Evolutionary conservation across 2,113 vertebrate genomes (phyloP).

Genomic region (Lipotes vexillifer): DNA sequence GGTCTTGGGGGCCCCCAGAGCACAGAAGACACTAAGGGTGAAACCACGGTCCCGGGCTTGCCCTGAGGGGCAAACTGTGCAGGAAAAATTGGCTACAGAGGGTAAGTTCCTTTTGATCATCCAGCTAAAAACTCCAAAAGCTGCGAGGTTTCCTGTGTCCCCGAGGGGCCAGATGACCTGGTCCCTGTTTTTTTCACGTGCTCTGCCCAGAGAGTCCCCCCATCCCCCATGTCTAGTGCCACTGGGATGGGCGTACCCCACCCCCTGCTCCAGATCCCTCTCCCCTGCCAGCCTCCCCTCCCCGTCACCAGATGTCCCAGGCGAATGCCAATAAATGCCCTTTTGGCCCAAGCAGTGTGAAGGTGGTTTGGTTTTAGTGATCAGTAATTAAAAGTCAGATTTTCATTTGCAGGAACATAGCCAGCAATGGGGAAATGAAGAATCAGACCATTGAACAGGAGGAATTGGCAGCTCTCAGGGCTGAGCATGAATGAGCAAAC

Average conservation of each 20-base stretch:
- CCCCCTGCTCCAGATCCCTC: too few species aligned
- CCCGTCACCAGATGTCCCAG: background rate
- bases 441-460: background rate
- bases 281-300: background rate
- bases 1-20: background rate
- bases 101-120: background rate
- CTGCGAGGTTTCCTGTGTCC: background rate
- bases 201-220: background rate
- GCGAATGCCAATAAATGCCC: background rate
- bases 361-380: background rate
- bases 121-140: background rate
- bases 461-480: background rate
- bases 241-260: background rate
- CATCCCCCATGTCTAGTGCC: background rate
- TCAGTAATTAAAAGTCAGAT: background rate
- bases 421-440: background rate
- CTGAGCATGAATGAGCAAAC: background rate
- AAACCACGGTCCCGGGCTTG: accelerated
- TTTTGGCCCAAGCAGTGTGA: background rate
- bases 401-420: background rate
- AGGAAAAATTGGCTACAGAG: background rate
- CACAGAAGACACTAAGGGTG: background rate
- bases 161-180: background rate
- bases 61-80: too few species aligned
- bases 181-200: accelerated